Base-by-base conservation (phyloP, 2,113 vertebrate species). In the Bos indicus region DNA sequence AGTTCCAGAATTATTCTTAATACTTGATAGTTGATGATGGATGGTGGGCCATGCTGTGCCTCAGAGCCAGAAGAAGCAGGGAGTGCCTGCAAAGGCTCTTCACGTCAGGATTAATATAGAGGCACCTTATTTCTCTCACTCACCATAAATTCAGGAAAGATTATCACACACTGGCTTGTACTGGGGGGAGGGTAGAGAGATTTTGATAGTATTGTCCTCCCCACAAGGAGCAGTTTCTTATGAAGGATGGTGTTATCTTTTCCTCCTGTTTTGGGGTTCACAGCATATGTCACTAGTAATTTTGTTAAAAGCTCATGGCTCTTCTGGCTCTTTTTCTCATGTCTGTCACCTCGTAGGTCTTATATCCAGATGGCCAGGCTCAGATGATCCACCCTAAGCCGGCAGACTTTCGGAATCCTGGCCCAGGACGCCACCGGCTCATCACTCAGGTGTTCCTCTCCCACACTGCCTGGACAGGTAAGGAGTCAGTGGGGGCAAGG, bases 401-500 rank as follows among this genome's bases (percentile, higher is more conserved):
- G 3, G 99, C 99, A 96, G 99, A 99, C 98, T 99, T 99, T 96
- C 99, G 99, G 78, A 99, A 99, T 78, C 99, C 99, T 0, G 99
- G 99, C 46, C 99, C 99, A 0, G 99, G 99, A n/a, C 98, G 99
- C 62, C 99, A 99, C 98, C 97, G 99, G 8, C 99, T 99, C 89
- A 99, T 99, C 98, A 99, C 99, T 33, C 99, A 99, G 98, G 99
- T 99, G 77, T 99, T 99, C 98, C 99, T 99, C 46, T 99, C 99
- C 0, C 99, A 99, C 97, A 99, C 99, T 0, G 99, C 99, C 10
- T 99, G 99, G 99, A 99, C 99, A 98, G 99, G 99, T 99, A 95
- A 98, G 0, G 0, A 67, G 48, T 51, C 16, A 56, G 2, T 1
- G 0, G 36, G 0, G 48, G 4, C n/a, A 40, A 46, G 51, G 52